Evolutionary conservation across 2,888 invertebrate genomes (phyloP).

Genomic region (Idaea biselata): DNA sequence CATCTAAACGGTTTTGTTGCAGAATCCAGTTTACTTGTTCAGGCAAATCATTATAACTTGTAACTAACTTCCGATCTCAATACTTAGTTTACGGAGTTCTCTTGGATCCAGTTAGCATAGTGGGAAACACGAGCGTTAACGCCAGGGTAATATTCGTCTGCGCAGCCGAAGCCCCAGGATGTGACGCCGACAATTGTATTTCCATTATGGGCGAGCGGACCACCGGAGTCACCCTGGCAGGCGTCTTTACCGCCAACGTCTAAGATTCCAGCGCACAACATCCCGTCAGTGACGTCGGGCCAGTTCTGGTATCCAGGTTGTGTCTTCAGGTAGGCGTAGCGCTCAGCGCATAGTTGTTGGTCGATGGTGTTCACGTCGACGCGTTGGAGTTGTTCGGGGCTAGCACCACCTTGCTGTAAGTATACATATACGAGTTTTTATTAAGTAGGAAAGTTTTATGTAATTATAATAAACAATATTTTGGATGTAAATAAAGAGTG

Average conservation of each 20-base stretch:
- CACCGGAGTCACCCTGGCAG: conserved; percentile 77
- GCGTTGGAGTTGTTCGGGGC: conserved; percentile 40
- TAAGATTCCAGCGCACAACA: conserved; percentile 61
- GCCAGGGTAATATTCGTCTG: conserved; percentile 66
- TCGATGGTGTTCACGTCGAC: conserved; percentile 51
- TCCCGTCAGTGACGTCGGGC: conserved; percentile 47
- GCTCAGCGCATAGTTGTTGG: conserved; percentile 45
- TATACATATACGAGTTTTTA: neutral
- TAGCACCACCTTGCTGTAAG: conserved; percentile 30
- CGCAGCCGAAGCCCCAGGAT: conserved; percentile 75
- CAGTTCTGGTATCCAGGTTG: conserved; percentile 33
- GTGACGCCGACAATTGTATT: conserved; percentile 64
- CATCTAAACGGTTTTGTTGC: too few relatives aligned
- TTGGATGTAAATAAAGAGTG: too few relatives aligned
- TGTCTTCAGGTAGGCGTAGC: conserved; percentile 45
- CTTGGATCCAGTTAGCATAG: conserved; percentile 49
- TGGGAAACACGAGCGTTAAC: conserved; percentile 68
- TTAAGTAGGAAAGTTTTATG: neutral
- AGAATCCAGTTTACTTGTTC: too few relatives aligned
- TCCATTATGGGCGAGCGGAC: conserved; percentile 62
- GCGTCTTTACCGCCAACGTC: conserved; percentile 53
- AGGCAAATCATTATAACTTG: too few relatives aligned
- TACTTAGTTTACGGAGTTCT: conserved; percentile 28
- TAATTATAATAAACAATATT: too few relatives aligned
- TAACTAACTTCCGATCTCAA: too few relatives aligned